Conservation (phyloP, 64 coral and sea anemone genomes). For the Pocillopora verrucosa region DNA sequence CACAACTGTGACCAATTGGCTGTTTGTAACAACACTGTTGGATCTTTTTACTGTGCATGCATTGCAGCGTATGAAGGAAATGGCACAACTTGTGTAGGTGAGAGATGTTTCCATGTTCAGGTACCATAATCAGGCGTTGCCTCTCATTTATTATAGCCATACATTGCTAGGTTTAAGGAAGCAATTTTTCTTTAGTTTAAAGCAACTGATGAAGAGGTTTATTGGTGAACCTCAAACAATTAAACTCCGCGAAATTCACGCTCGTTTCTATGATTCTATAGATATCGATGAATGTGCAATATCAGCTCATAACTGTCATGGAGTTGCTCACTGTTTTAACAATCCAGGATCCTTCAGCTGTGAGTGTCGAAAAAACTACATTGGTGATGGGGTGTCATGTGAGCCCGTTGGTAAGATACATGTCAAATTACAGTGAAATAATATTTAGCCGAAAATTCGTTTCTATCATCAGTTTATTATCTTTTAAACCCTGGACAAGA, state of each 20-base stretch:
- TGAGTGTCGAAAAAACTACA: background rate
- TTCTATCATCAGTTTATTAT: background rate
- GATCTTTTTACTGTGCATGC: background rate
- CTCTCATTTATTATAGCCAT: too few relatives aligned
- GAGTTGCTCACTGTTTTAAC: slow-evolving; percentile 20
- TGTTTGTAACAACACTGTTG: background rate
- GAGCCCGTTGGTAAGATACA: slow-evolving; percentile 20
- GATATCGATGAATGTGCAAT: slow-evolving; percentile 47
- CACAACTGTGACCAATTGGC: background rate
- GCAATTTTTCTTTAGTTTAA: too few relatives aligned
- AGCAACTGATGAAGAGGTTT: too few relatives aligned
- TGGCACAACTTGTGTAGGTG: background rate
- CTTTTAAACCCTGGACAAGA: background rate
- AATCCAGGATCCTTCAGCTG: slow-evolving; percentile 14
- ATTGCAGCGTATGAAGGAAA: background rate
- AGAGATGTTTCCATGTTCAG: background rate
- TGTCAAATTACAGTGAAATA: background rate
- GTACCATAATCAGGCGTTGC: too few relatives aligned
- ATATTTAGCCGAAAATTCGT: background rate
- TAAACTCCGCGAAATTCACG: background rate
- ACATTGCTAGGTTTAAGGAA: too few relatives aligned
- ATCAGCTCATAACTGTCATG: slow-evolving; percentile 41
- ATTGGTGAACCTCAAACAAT: too few relatives aligned
- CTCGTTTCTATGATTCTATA: background rate
- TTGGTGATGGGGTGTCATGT: slow-evolving; percentile 15